Conservation (phyloP, 1,140 invertebrate genomes). For the Adoxophyes honmai region DNA sequence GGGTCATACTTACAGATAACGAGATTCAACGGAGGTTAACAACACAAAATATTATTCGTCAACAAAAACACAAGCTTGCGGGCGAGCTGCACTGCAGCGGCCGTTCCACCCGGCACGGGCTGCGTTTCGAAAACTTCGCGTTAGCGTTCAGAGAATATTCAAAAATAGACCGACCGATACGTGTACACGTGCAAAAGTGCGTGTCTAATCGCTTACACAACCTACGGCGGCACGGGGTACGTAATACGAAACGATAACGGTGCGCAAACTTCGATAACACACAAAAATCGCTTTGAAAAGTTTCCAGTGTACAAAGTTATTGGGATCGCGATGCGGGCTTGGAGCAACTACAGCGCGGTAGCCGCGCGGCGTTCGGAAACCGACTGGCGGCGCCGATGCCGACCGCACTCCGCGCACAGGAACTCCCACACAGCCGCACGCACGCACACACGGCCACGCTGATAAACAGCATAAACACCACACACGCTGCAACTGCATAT, state of each 20-base stretch:
- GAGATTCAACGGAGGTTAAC: constrained; percentile 55
- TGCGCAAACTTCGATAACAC: constrained; percentile 36
- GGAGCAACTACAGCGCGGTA: constrained; percentile 52
- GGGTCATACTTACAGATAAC: constrained; percentile 74
- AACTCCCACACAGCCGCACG: constrained; percentile 50
- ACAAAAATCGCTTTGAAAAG: constrained; percentile 62
- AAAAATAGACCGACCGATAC: constrained; percentile 69
- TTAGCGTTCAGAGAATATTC: constrained; percentile 71
- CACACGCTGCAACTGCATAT: constrained; percentile 55
- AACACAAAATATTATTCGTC: constrained; percentile 69
- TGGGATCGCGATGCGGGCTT: constrained; percentile 56
- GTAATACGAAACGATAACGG: constrained; percentile 34
- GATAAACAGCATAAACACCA: constrained; percentile 69
- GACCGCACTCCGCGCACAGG: constrained; percentile 42
- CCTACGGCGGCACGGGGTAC: constrained; percentile 33
- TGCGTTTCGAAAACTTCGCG: constrained; percentile 73
- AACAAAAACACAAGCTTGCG: constrained; percentile 74
- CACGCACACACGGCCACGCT: constrained; percentile 42
- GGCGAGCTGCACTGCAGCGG: constrained; percentile 55
- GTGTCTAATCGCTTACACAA: constrained; percentile 38
- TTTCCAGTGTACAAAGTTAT: constrained; percentile 71
- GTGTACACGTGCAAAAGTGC: constrained; percentile 50
- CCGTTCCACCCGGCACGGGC: constrained; percentile 62
- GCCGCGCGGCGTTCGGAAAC: constrained; percentile 54
- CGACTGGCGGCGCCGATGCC: constrained; percentile 49